Percentiles rank a stretch among this genome's conserved stretches.
Conservation (phyloP, 1,140 invertebrate genomes). For the Drosophila ambigua region DNA sequence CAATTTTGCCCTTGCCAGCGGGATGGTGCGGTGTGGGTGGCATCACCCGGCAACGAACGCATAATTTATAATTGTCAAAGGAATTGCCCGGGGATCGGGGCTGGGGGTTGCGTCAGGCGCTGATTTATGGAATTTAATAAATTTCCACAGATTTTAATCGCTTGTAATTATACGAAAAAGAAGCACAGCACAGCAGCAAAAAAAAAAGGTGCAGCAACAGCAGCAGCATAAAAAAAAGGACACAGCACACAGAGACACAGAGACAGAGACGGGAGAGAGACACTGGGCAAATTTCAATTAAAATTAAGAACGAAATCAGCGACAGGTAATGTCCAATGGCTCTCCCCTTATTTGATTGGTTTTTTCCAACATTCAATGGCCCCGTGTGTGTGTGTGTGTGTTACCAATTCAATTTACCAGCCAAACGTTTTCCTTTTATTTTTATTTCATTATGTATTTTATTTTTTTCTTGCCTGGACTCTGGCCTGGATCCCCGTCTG, state of each 20-base stretch:
- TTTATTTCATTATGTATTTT: conserved; percentile 68
- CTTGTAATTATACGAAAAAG: conserved; percentile 65
- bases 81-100: conserved; percentile 42
- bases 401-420: conserved; percentile 45
- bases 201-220: conserved; percentile 4
- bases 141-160: conserved; percentile 80
- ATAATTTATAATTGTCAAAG: conserved; percentile 82
- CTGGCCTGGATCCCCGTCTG: conserved; percentile 23
- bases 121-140: conserved; percentile 83
- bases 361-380: conserved; percentile 62
- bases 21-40: conserved; percentile 19
- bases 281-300: conserved; percentile 61
- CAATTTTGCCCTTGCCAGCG: conserved; percentile 61
- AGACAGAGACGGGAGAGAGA: too few species aligned
- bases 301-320: conserved; percentile 66
- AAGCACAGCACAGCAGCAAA: conserved; percentile 3
- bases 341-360: conserved; percentile 68
- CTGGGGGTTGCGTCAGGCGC: conserved; percentile 17
- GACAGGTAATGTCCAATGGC: conserved; percentile 53
- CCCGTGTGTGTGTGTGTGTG: conserved; percentile 9
- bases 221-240: conserved; percentile 6
- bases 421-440: conserved; percentile 62
- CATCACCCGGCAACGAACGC: conserved; percentile 53
- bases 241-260: conserved; percentile 1
- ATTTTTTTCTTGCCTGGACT: conserved; percentile 21